These are phyloP conservation scores for Antheraea assamensis DNA, from an alignment of 2,888 invertebrate species.

Conservation along the genomic window DNA sequence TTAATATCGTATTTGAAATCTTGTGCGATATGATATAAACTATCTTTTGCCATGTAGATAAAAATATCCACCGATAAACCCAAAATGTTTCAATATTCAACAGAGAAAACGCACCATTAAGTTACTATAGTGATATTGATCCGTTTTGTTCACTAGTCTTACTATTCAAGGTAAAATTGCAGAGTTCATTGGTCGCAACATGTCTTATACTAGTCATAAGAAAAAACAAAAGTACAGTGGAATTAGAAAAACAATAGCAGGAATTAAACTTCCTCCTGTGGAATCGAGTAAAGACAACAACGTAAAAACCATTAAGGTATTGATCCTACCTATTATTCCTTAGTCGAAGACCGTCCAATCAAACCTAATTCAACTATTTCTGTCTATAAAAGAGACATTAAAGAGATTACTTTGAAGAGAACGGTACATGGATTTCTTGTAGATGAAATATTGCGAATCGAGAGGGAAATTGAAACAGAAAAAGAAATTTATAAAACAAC, in stretches of 20 bases:
- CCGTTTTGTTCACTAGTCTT: slow-evolving; percentile 20
- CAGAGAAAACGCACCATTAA: neutral
- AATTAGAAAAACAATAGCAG: slow-evolving; percentile 54
- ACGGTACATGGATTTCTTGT: slow-evolving; percentile 62
- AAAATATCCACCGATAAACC: neutral
- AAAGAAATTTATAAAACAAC: slow-evolving; percentile 62
- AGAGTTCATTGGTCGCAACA: slow-evolving; percentile 3
- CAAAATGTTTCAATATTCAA: neutral
- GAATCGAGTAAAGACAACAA: slow-evolving; percentile 47
- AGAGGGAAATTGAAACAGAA: slow-evolving; percentile 68
- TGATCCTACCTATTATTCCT: slow-evolving; percentile 84
- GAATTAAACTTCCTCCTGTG: slow-evolving; percentile 70
- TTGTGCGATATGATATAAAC: neutral
- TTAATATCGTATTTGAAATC: too few species aligned
- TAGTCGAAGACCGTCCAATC: slow-evolving; percentile 83
- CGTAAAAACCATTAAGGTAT: slow-evolving; percentile 81
- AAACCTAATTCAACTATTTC: slow-evolving; percentile 78
- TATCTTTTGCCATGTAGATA: neutral
- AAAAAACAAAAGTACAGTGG: slow-evolving; percentile 50
- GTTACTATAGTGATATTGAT: slow-evolving; percentile 69
- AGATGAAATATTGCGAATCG: slow-evolving; percentile 72
- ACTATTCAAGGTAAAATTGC: slow-evolving; percentile 3
- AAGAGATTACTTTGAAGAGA: slow-evolving; percentile 66
- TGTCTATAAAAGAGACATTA: slow-evolving; percentile 79
- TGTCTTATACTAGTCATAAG: slow-evolving; percentile 30